Percentiles rank a stretch among this genome's conserved stretches.
These are phyloP conservation scores for Botia almorhae DNA, from an alignment of 2,797 vertebrate genomes.

Conservation along the genomic window DNA sequence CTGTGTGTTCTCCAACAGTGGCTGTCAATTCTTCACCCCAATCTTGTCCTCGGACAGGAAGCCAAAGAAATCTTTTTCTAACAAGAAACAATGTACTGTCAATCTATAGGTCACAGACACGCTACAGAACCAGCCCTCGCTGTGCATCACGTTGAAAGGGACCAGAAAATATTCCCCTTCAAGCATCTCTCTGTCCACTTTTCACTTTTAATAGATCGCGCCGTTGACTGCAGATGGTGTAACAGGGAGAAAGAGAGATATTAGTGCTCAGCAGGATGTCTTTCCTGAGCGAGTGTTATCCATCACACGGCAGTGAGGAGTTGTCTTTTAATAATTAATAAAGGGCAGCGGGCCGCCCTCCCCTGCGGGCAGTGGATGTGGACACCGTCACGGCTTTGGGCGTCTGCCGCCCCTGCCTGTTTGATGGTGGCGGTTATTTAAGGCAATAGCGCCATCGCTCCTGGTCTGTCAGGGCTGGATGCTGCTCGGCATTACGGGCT, in stretches of 20 bases:
- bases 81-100: conserved; percentile 41
- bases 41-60: conserved; percentile 2
- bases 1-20: too few relatives aligned
- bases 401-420: conserved; percentile 62
- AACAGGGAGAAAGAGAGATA: conserved; percentile 33
- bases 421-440: conserved; percentile 81
- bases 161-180: background rate
- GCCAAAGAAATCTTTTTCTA: conserved; percentile 17
- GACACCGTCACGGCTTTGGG: conserved; percentile 53
- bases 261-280: conserved; percentile 38
- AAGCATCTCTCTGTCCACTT: background rate
- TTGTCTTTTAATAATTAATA: conserved; percentile 91
- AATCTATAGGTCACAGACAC: conserved; percentile 31
- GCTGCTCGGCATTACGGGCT: conserved; percentile 76
- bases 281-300: conserved; percentile 50
- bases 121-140: background rate
- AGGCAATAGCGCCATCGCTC: conserved; percentile 84
- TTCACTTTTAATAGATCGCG: conserved; percentile 32
- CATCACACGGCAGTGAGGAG: conserved; percentile 63
- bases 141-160: conserved; percentile 6
- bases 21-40: conserved; percentile 8
- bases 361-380: conserved; percentile 59
- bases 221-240: conserved; percentile 13
- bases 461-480: conserved; percentile 80
- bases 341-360: conserved; percentile 79